Base-by-base conservation (phyloP, 1,140 invertebrate genomes). In the Pseudomyrmex dendroicus region DNA sequence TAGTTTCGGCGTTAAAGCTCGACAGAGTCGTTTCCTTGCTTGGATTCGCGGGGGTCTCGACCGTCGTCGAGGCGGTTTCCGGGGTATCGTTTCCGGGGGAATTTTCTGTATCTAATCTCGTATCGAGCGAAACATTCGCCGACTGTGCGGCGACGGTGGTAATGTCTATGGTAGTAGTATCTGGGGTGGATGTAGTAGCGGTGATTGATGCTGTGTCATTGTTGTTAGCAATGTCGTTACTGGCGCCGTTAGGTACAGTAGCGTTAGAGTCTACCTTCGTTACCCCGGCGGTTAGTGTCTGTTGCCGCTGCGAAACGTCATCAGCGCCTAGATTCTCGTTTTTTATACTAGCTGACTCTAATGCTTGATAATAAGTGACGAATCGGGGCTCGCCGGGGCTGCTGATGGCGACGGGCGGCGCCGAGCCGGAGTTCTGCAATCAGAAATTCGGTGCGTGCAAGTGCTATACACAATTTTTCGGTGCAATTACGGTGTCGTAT, bases 311-410 rank as follows among this genome's bases (percentile, higher is more conserved):
- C 9, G 56, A 44, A 52, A 61, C 83, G n/a, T 73, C 15, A 22
- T 87, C 84, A 86, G 87, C 73, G 82, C 91, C 85, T 83, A 91
- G 80, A 68, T 91, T 90, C 91, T 93, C 90, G 68, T 94, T 93
- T 84, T 84, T 93, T 83, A 94, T 91, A 70, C 88, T 93, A 73
- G 91, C 91, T 44, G 93, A 89, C 82, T 94, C 93, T 91, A 94
- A 85, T 17, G 93, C 93, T n/a, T 92, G 92, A 90, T 94, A 93
- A 86, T 91, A 91, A 68, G 92, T 94, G 83, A 93, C 63, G 72
- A 93, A 86, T 86, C 93, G 92, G 5, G 93, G 90, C 82, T 94
- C 92, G 66, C 93, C 91, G 68, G 92, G 91, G 82, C 89, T 94
- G 74, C 89, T 91, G 72, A 94, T 88, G 64, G 91, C 89, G 52